Evolutionary conservation across 1,140 invertebrate genomes (phyloP).

Genomic region (Habropoda laboriosa): DNA sequence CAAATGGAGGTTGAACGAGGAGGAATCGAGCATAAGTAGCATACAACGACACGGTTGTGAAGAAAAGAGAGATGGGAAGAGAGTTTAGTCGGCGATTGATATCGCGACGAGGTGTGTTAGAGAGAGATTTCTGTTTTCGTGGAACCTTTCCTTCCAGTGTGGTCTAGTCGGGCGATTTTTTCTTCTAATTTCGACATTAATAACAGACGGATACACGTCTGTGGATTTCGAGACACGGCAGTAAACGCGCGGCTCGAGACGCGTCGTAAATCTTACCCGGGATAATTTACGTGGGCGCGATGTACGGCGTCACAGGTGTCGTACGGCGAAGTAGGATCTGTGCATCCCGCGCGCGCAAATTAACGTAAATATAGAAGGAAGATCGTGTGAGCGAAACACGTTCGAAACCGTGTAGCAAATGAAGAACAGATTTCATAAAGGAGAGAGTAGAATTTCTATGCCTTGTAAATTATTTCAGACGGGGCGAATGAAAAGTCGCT

Average conservation of each 20-base stretch:
- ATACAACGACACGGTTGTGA: neutral
- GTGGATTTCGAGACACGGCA: constrained; percentile 10
- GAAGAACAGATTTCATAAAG: constrained; percentile 22
- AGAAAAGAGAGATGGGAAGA: neutral
- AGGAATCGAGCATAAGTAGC: constrained; percentile 20
- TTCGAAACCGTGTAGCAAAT: constrained; percentile 1
- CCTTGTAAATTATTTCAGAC: constrained; percentile 5
- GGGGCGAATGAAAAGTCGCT: neutral
- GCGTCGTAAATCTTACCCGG: constrained; percentile 35
- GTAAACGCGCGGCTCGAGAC: constrained; percentile 8
- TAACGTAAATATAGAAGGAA: constrained; percentile 27
- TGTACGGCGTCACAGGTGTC: constrained; percentile 25
- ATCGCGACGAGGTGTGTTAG: neutral
- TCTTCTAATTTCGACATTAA: constrained; percentile 38
- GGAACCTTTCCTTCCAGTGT: neutral
- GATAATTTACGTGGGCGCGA: constrained; percentile 46
- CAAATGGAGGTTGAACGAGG: neutral
- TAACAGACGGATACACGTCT: constrained; percentile 9
- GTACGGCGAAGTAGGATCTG: neutral
- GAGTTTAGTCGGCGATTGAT: constrained; percentile 17
- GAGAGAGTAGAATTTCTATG: constrained; percentile 19
- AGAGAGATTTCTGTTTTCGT: neutral
- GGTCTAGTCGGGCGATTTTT: neutral
- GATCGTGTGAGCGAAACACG: neutral
- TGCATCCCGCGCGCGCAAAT: neutral